These are phyloP conservation scores for Pomatorhinus ruficollis DNA, from an alignment of 2,113 vertebrate species.

Conservation along the genomic window DNA sequence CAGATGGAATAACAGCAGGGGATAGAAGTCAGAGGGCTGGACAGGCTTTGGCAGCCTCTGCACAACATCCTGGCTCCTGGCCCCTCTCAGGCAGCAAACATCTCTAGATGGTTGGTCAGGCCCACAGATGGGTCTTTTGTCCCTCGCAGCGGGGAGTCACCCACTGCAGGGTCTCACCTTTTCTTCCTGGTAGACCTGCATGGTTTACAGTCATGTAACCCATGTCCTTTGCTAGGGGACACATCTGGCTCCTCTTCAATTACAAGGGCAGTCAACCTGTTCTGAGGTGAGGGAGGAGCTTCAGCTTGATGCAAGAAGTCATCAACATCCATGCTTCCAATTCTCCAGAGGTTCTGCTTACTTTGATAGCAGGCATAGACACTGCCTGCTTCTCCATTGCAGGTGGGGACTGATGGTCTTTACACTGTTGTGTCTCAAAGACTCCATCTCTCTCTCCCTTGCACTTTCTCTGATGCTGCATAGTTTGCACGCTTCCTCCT, in stretches of 20 bases:
- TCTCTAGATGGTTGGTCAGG: not conserved
- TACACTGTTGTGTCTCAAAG: not conserved
- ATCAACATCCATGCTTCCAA: not conserved
- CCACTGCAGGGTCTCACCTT: not conserved
- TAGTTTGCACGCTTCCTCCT: rapidly evolving
- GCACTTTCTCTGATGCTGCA: not conserved
- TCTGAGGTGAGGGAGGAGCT: not conserved
- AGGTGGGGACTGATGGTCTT: not conserved
- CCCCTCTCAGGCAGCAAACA: not conserved
- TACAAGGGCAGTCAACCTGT: not conserved
- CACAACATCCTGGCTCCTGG: not conserved
- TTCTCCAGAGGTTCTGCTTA: not conserved
- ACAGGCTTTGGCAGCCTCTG: not conserved
- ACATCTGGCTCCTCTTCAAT: not conserved
- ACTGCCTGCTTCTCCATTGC: not conserved
- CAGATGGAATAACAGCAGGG: not conserved
- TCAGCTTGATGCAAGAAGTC: not conserved
- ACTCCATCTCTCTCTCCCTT: not conserved
- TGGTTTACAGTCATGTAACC: not conserved
- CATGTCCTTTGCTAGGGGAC: not conserved
- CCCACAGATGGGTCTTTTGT: not conserved
- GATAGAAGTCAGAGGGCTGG: not conserved
- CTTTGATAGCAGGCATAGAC: not conserved
- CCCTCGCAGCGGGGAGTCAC: rapidly evolving
- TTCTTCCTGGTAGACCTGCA: not conserved